Evolutionary conservation across 1,140 invertebrate genomes (phyloP).

Genomic region (Bombus polaris): DNA sequence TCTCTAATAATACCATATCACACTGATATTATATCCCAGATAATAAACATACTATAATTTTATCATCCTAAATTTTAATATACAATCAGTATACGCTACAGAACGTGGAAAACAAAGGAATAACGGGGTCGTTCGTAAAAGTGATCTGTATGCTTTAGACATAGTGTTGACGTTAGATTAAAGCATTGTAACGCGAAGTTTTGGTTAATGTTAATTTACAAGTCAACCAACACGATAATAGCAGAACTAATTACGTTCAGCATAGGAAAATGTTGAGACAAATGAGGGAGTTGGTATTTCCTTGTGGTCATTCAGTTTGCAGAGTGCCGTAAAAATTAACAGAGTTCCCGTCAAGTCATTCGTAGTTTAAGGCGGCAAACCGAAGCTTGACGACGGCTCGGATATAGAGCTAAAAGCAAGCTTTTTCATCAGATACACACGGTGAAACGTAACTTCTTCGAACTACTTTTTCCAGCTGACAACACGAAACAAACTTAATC

Average conservation of each 20-base stretch:
- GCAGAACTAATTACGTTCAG: slow-evolving; percentile 54
- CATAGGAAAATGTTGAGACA: slow-evolving; percentile 50
- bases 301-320: slow-evolving; percentile 53
- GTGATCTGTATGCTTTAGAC: not conserved
- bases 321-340: slow-evolving; percentile 61
- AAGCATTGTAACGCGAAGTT: not conserved
- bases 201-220: slow-evolving; percentile 46
- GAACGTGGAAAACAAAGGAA: not conserved
- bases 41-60: too few species aligned
- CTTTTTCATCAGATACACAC: not conserved
- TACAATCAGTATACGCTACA: too few species aligned
- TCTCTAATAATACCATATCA: too few species aligned
- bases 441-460: not conserved
- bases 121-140: not conserved
- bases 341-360: slow-evolving; percentile 54
- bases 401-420: slow-evolving; percentile 10
- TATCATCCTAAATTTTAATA: too few species aligned
- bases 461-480: slow-evolving; percentile 27
- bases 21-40: too few species aligned
- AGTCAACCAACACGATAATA: slow-evolving; percentile 22
- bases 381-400: not conserved
- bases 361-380: slow-evolving; percentile 15
- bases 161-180: not conserved
- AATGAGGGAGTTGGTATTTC: slow-evolving; percentile 38
- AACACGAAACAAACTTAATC: not conserved